Conservation (phyloP, 2,888 invertebrate genomes). For the Metalampra italica region DNA sequence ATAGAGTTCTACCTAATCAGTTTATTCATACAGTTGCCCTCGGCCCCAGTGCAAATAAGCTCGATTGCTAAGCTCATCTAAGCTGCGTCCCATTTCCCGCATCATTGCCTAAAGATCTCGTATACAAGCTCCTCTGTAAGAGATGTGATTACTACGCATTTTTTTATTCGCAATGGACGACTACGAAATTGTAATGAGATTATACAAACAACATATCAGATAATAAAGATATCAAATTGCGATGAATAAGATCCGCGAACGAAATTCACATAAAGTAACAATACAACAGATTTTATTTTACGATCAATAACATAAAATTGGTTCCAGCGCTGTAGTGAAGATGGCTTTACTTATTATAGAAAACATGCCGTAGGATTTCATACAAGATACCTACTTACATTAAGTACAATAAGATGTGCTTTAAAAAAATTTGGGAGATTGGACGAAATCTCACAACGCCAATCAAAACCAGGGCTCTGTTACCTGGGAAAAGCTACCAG, state of each 20-base stretch:
- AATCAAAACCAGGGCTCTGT: too few relatives aligned
- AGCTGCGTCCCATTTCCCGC: constrained; percentile 25
- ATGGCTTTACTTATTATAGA: too few relatives aligned
- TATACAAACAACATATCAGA: constrained; percentile 2
- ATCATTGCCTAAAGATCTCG: constrained; percentile 22
- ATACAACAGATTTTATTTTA: neutral
- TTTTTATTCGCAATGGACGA: constrained; percentile 10
- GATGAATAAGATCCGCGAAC: neutral
- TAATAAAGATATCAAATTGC: neutral
- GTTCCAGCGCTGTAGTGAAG: too few relatives aligned
- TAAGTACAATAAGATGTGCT: too few relatives aligned
- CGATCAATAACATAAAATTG: neutral
- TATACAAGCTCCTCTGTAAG: constrained; percentile 12
- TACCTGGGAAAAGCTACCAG: too few relatives aligned
- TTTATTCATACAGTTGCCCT: constrained; percentile 9
- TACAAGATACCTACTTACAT: too few relatives aligned
- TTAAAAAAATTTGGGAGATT: too few relatives aligned
- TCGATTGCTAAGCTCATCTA: constrained; percentile 20
- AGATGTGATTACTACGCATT: constrained; percentile 21
- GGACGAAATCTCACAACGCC: too few relatives aligned
- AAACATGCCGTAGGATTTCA: too few relatives aligned
- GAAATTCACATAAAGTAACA: neutral
- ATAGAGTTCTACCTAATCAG: constrained; percentile 9
- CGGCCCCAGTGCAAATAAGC: constrained; percentile 27
- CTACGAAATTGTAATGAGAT: constrained; percentile 11